Evolutionary conservation across 2,888 invertebrate genomes (phyloP), one percentile per base, ranked within the genome.

Genomic region (Carcina quercana): DNA sequence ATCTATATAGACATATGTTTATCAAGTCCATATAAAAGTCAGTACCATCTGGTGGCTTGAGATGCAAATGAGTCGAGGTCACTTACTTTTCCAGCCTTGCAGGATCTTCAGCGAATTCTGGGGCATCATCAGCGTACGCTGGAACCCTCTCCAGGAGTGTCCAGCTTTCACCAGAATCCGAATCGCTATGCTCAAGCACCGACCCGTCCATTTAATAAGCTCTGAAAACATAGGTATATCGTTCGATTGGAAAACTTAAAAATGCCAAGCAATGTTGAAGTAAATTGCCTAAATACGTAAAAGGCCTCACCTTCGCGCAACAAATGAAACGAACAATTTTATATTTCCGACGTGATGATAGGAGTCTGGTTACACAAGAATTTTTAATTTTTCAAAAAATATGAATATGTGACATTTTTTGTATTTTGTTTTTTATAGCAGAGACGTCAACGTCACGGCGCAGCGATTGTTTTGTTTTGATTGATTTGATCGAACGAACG

Each of bases 161-260:
- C 85, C 85, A 85, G 57, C 83, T 84, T 37, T 84, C 84, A 25
- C 82, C 80, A 15, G 84, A 84, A 54, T 85, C 85, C n/a, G 84
- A 84, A 54, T 85, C 84, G 46, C 82, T 84, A 43, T 74, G 75
- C 29, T 80, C 82, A 26, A 62, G 36, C 37, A 46, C 48, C 35
- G 63, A 53, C 39, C 63, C 69, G 56, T 83, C 83, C 82, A 84
- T 83, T 62, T 57, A 32, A 47, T 41, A 39, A 35, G 41, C 40
- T 53, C 43, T 12, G 35, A 29, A 37, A 34, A 22, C 34, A 31
- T 32, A 34, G n/a, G n/a, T n/a, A n/a, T n/a, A n/a, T n/a, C n/a
- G n/a, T n/a, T n/a, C n/a, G n/a, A n/a, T n/a, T n/a, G n/a, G n/a
- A 17, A 5, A 17, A 17, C 17, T 5, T 17, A 7, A 5, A 17